Percentiles rank a stretch among this genome's conserved stretches.
Conservation (phyloP, 2,888 invertebrate genomes). For the Cephus nigrinus region DNA sequence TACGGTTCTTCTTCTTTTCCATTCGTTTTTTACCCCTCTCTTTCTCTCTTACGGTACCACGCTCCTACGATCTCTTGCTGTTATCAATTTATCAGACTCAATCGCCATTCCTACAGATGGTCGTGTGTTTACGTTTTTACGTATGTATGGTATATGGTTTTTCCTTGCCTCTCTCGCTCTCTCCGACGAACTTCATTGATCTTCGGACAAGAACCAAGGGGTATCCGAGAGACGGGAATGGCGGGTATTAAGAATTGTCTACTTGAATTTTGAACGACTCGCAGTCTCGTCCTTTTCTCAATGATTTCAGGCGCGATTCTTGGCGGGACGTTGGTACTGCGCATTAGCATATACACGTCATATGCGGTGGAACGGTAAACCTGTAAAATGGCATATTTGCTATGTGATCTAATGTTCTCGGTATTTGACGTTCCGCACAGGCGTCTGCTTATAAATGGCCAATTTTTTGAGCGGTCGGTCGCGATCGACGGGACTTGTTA, state of each 20-base stretch:
- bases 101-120: not conserved
- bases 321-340: not conserved
- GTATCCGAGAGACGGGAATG: no score
- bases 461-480: not conserved
- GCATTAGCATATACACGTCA: conserved; percentile 21
- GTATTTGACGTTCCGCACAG: conserved; percentile 25
- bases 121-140: not conserved
- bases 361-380: conserved; percentile 25
- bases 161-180: conserved; percentile 16
- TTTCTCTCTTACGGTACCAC: not conserved
- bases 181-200: not conserved
- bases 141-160: not conserved
- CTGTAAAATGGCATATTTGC: conserved; percentile 12
- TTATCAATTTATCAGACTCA: not conserved
- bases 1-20: conserved; percentile 10
- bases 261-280: not conserved
- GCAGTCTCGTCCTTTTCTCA: not conserved
- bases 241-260: not conserved
- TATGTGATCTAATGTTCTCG: conserved; percentile 33
- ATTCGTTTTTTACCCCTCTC: conserved; percentile 11
- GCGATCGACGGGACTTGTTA: not conserved
- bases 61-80: not conserved
- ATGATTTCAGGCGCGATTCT: not conserved
- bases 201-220: not conserved
- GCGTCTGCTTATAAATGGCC: conserved; percentile 1